Evolutionary conservation across 2,113 vertebrate genomes (phyloP), one percentile per base, ranked within the genome.

Genomic region (Chloroceryle aenea): DNA sequence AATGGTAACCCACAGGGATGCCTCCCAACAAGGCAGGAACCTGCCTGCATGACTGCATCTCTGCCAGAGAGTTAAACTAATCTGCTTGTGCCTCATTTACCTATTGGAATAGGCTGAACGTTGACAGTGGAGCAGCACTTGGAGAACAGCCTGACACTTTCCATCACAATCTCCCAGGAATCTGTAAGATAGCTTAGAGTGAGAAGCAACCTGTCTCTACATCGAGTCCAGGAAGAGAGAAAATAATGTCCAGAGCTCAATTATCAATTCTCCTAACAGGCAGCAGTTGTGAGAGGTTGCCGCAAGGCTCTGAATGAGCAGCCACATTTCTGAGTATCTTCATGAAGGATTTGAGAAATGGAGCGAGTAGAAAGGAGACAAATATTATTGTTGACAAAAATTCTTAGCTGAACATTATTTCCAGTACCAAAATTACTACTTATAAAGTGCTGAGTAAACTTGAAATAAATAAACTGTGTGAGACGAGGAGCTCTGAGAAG

Each of bases 61-160:
- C 83, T 93, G 94, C 80, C 69, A 75, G 64, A 64, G 67, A 87
- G 56, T 58, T 91, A 42, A 95, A 78, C 92, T 89, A 8, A 78
- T 84, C 84, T 78, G 80, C 66, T 63, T 55, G 84, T 81, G 91
- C 87, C 93, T 94, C 93, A 91, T 95, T 92, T 91, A 81, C 68
- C 86, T 89, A 56, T 6, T 81, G 77, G 73, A 92, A 89, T 7
- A 68, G 47, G 64, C 73, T 75, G 76, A 84, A 67, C 0, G 0
- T 63, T 84, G 50, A 85, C 61, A 90, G 62, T n/a, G 48, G 52
- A 74, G 75, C 45, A 62, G 72, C 26, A 52, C 38, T 9, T 61
- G 50, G 32, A 56, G 61, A 76, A 75, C 40, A 64, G 58, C 16
- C 89, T 76, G 77, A 84, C 76, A 61, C 73, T 81, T 87, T 81